These are phyloP conservation scores for Tipula helvola DNA, from an alignment of 2,888 invertebrate genomes.

Conservation along the genomic window DNA sequence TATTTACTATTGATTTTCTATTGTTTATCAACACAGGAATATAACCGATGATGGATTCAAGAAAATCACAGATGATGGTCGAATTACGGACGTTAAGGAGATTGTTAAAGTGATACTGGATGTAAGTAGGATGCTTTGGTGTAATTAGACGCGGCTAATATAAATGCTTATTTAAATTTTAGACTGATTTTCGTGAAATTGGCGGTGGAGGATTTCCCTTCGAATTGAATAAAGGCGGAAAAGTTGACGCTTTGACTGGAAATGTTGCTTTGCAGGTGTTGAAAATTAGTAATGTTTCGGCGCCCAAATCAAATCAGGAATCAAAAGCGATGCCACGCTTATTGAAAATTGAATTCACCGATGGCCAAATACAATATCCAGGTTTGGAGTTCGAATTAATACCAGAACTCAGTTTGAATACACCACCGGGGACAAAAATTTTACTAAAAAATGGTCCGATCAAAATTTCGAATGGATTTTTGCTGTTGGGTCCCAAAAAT, in stretches of 20 bases:
- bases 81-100: constrained; percentile 47
- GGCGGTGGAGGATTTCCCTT: constrained; percentile 62
- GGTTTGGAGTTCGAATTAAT: constrained; percentile 67
- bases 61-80: constrained; percentile 49
- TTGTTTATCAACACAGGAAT: constrained; percentile 44
- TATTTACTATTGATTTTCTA: not conserved
- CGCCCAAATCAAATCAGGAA: constrained; percentile 83
- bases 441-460: constrained; percentile 41
- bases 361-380: constrained; percentile 66
- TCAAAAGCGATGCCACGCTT: constrained; percentile 70
- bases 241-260: constrained; percentile 36
- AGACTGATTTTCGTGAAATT: constrained; percentile 63
- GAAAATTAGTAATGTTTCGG: constrained; percentile 76
- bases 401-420: constrained; percentile 58
- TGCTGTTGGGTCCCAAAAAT: constrained; percentile 55
- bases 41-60: constrained; percentile 59
- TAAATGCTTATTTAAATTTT: not conserved
- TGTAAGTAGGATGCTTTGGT: constrained; percentile 41
- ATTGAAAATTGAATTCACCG: constrained; percentile 71
- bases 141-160: not conserved
- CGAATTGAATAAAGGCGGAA: constrained; percentile 48
- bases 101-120: constrained; percentile 54
- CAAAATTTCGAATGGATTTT: constrained; percentile 55
- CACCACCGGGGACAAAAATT: constrained; percentile 83
- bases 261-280: constrained; percentile 76